Percentiles rank a stretch among this genome's conserved stretches.
Conservation (phyloP, 2,888 invertebrate species). For the Priocnemis perturbator region DNA sequence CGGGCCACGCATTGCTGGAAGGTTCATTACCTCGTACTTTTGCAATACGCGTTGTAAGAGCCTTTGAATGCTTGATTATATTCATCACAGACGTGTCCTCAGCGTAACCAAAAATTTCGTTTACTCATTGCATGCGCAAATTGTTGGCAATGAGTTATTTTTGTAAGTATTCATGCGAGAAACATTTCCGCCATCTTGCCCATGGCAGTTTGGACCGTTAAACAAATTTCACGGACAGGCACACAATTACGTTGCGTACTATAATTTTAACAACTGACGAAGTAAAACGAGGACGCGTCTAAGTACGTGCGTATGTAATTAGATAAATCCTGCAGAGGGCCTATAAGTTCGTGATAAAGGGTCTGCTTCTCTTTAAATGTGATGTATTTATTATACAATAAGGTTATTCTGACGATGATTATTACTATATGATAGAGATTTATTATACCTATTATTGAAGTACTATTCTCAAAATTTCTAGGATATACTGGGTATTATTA, state of each 20-base stretch:
- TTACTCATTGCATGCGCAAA: too few species aligned
- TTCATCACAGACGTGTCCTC: conserved; percentile 3
- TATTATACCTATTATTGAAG: conserved; percentile 17
- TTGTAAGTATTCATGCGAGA: too few species aligned
- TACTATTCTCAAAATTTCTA: conserved; percentile 17
- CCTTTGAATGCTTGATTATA: not conserved
- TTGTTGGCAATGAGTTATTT: too few species aligned
- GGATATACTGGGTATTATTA: conserved; percentile 21
- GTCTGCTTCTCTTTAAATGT: conserved; percentile 60
- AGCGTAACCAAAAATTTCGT: not conserved
- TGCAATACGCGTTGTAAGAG: conserved; percentile 6
- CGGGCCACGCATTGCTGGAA: not conserved
- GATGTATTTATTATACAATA: conserved; percentile 61
- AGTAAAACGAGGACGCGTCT: conserved; percentile 20
- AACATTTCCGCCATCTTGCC: too few species aligned
- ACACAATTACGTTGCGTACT: too few species aligned
- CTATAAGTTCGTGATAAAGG: conserved; percentile 45
- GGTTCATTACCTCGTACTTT: conserved; percentile 2
- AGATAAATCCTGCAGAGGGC: conserved; percentile 39
- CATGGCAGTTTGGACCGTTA: too few species aligned
- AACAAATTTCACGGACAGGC: too few species aligned
- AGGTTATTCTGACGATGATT: conserved; percentile 22
- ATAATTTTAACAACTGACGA: conserved; percentile 11
- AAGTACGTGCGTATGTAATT: conserved; percentile 2
- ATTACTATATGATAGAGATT: conserved; percentile 23